A percentile compares a stretch with the other conserved stretches of the same genome.
Conservation (phyloP, 2,797 vertebrate species). For the Catostomus latipinnis region DNA sequence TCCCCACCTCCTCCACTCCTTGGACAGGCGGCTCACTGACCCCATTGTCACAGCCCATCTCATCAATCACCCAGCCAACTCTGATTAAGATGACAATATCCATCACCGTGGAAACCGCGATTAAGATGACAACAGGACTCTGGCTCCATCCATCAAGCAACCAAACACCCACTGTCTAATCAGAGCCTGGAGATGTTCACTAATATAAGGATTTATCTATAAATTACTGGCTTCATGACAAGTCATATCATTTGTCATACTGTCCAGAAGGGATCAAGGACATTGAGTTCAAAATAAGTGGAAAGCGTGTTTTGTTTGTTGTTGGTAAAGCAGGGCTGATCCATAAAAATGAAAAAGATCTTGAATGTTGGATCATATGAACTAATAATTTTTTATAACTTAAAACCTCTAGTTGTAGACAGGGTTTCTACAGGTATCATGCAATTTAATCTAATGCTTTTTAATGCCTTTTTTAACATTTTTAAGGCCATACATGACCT, state of each 20-base stretch:
- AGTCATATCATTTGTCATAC: conserved; percentile 18
- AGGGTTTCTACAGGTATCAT: too few relatives aligned
- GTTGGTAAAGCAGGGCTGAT: not conserved
- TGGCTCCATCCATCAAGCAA: conserved; percentile 67
- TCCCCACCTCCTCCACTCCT: conserved; percentile 32
- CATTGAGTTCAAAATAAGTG: conserved; percentile 10
- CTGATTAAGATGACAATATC: conserved; percentile 73
- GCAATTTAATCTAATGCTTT: too few relatives aligned
- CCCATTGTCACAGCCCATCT: conserved; percentile 64
- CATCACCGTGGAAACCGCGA: conserved; percentile 67
- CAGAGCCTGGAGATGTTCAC: conserved; percentile 32
- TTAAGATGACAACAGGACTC: conserved; percentile 70
- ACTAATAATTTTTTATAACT: too few relatives aligned
- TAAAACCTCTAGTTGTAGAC: too few relatives aligned
- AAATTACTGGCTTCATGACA: conserved; percentile 28
- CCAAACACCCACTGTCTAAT: conserved; percentile 51
- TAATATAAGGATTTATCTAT: conserved; percentile 27
- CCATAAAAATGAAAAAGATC: not conserved
- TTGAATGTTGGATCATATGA: too few relatives aligned
- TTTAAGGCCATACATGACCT: too few relatives aligned
- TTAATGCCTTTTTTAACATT: too few relatives aligned
- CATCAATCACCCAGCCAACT: conserved; percentile 69
- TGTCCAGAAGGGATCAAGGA: conserved; percentile 18
- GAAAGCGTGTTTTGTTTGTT: not conserved
- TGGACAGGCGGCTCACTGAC: conserved; percentile 66